A percentile compares a stretch with the other conserved stretches of the same genome.
phyloP scores from a whole-genome alignment of 2,113 vertebrate genomes.

The Pygathrix nemaeus region DNA sequence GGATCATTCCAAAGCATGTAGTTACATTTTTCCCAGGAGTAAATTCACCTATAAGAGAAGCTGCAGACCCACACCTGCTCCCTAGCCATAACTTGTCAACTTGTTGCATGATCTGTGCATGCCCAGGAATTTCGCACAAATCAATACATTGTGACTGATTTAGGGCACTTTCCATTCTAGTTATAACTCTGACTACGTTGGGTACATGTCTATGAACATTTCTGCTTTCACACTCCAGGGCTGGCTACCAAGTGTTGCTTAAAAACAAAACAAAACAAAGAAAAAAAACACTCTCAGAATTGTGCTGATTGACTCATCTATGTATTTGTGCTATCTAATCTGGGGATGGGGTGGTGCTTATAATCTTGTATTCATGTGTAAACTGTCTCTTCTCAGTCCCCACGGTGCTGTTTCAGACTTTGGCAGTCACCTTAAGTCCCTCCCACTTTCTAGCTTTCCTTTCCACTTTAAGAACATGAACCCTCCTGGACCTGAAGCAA shows the following conservation, averaged over 20 bases:
- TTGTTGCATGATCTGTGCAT: neutral
- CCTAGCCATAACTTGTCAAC: neutral
- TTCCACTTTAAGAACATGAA: neutral
- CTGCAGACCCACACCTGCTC: neutral
- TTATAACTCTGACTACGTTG: neutral
- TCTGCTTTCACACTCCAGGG: neutral
- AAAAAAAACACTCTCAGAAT: neutral
- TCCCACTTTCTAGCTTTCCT: neutral
- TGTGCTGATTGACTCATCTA: neutral
- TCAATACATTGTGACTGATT: neutral
- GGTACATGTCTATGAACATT: neutral
- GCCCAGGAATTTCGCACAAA: neutral
- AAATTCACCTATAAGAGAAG: neutral
- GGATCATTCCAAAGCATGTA: neutral
- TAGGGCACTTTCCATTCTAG: neutral
- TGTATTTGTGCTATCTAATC: neutral
- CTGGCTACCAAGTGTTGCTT: neutral
- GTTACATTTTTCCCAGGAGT: neutral
- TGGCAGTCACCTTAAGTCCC: neutral
- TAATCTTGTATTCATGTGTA: neutral
- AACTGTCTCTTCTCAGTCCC: neutral
- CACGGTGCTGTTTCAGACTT: neutral
- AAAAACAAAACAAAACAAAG: neutral
- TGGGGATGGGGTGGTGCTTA: neutral
- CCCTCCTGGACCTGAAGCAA: neutral